Base-by-base conservation (phyloP, 1,140 invertebrate genomes). In the Drosophila fuyamai region DNA sequence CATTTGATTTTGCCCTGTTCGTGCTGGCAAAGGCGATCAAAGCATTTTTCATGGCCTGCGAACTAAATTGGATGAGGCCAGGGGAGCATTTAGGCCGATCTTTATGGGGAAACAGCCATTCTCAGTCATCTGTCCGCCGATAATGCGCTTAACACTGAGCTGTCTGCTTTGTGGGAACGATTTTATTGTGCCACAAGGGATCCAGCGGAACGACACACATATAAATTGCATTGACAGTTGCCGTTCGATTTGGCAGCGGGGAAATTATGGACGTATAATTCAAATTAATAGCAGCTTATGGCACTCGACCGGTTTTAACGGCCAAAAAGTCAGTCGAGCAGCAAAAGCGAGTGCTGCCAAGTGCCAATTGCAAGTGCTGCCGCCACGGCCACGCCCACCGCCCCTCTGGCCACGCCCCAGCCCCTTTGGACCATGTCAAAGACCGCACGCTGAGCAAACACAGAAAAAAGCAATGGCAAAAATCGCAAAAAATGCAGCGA, bases 231-330 rank as follows among this genome's bases (percentile, higher is more conserved):
- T 66, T 88, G 82, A 88, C 79, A 86, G 76, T 67, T 73, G 72
- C 67, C 44, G 61, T 67, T 57, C 65, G 65, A 47, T 76, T 70
- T 81, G 76, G 72, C 81, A 85, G 79, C 80, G 80, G 44, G 46
- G 51, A 88, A 88, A 88, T 86, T 86, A 89, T 88, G 46, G 79
- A 81, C 84, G 51, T 76, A 88, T 88, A 88, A 89, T 88, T 88
- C 85, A 88, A 89, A 88, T 88, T 88, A 89, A 88, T 88, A 88
- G 84, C 84, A 77, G 84, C 86, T 88, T 89, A 88, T 88, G 80
- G 84, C 83, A 83, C 84, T 88, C 84, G 81, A 88, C 70, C 74
- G 76, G 59, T 83, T 86, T 86, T 82, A 86, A 88, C 85, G 82
- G 76, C 83, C 83, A 76, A 86, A 86, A 85, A 85, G 74, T 78